Evolutionary conservation across 2,888 invertebrate genomes (phyloP).

Genomic region (Callosobruchus maculatus): DNA sequence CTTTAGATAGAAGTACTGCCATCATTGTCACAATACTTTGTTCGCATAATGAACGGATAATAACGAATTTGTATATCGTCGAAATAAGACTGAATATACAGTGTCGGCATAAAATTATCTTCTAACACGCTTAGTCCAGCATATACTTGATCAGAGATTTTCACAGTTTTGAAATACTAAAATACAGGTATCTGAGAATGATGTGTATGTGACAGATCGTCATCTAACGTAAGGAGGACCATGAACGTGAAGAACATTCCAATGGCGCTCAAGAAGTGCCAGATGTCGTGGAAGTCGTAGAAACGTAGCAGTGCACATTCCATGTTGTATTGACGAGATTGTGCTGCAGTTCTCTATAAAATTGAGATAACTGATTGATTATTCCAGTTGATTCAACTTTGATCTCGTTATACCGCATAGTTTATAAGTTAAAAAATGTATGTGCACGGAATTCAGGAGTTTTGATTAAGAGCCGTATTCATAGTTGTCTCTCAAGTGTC

Average conservation of each 20-base stretch:
- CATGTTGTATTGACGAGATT: slow-evolving; percentile 69
- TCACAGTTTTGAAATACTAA: slow-evolving; percentile 43
- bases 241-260: slow-evolving; percentile 82
- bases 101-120: too few relatives aligned
- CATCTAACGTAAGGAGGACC: slow-evolving; percentile 75
- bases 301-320: slow-evolving; percentile 67
- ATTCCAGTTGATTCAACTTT: too few relatives aligned
- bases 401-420: too few relatives aligned
- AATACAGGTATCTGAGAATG: slow-evolving; percentile 72
- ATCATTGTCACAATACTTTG: too few relatives aligned
- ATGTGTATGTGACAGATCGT: slow-evolving; percentile 65
- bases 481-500: too few relatives aligned
- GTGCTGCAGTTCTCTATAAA: slow-evolving; percentile 64
- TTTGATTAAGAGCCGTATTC: too few relatives aligned
- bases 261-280: slow-evolving; percentile 78
- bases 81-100: too few relatives aligned
- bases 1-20: too few relatives aligned
- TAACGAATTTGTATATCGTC: too few relatives aligned
- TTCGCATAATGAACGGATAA: too few relatives aligned
- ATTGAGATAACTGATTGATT: slow-evolving; percentile 16
- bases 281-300: slow-evolving; percentile 80
- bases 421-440: too few relatives aligned
- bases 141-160: not conserved
- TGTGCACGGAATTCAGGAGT: too few relatives aligned
- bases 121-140: not conserved